Conservation (phyloP, 2,797 vertebrate genomes). For the Phrynocephalus forsythii region DNA sequence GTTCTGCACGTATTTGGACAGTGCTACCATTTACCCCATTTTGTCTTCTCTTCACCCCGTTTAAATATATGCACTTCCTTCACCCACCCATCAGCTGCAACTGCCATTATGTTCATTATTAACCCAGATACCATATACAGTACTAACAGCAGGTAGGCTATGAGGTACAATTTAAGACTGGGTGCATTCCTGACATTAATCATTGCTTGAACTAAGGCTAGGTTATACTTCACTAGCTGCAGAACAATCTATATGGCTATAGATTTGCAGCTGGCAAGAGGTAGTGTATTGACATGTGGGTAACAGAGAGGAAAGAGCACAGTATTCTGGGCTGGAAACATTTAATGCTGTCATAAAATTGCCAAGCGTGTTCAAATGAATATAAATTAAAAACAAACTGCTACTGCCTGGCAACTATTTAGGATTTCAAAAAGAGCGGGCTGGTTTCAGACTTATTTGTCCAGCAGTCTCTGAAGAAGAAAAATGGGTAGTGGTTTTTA, state of each 20-base stretch:
- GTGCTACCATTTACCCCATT: background rate
- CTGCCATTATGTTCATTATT: background rate
- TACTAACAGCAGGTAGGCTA: background rate
- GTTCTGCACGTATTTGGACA: background rate
- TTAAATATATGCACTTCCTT: background rate
- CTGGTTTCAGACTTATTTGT: background rate
- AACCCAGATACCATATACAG: background rate
- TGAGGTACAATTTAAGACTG: background rate
- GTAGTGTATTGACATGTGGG: slow-evolving; percentile 7
- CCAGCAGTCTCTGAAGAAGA: too few species aligned
- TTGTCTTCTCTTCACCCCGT: background rate
- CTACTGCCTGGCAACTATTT: background rate
- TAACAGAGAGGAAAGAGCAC: background rate
- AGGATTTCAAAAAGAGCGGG: background rate
- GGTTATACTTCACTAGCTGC: background rate
- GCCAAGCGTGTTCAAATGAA: background rate
- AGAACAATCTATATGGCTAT: background rate
- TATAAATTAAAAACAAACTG: background rate
- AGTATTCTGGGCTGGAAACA: background rate
- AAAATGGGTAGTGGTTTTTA: background rate
- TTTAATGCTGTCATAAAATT: background rate
- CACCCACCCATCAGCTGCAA: background rate
- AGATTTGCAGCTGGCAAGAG: background rate
- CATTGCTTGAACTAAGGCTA: background rate
- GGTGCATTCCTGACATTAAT: background rate